Evolutionary conservation across 1,140 invertebrate genomes (phyloP), one percentile per base, ranked within the genome.

Genomic region (Apis cerana): DNA sequence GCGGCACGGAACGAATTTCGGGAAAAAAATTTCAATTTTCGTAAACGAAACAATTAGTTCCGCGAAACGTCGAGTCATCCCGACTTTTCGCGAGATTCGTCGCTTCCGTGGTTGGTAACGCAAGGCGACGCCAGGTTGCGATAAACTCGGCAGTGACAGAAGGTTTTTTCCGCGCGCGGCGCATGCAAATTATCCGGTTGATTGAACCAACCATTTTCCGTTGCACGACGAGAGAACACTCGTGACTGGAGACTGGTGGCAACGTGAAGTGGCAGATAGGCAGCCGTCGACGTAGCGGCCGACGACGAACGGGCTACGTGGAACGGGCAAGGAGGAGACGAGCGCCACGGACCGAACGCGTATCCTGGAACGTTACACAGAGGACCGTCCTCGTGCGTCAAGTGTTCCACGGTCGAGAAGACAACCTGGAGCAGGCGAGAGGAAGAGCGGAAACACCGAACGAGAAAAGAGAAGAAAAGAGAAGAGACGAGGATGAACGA

Each of bases 261-360:
- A 82, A 77, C 84, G 83, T 89, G 88, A 88, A 89, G 89, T 89
- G 85, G 80, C 85, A 64, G 85, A 89, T 89, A 87, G 79, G 33
- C 54, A 77, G 88, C 81, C 87, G 71, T 59, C 83, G 77, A 71
- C 78, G 76, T 76, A 62, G 88, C 72, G 70, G 58, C 54, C 54
- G 58, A 72, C 50, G 70, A 72, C 54, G 70, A 72, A 72, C 50
- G 52, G 77, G 70, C 85, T 83, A 82, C 69, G 75, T 52, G 80
- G 78, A 85, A 87, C 62, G 82, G 74, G 71, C 62, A 80, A 84
- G 65, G 71, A 81, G 82, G 71, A 81, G 82, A 82, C 75, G 87
- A 85, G 65, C 71, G 65, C 71, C 76, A 81, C 80, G 84, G 84
- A 82, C 65, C 71, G 67, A 86, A 71, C 84, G 86, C 80, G 4